Conservation (phyloP, 1,140 invertebrate genomes). For the Sycobia sp. region DNA sequence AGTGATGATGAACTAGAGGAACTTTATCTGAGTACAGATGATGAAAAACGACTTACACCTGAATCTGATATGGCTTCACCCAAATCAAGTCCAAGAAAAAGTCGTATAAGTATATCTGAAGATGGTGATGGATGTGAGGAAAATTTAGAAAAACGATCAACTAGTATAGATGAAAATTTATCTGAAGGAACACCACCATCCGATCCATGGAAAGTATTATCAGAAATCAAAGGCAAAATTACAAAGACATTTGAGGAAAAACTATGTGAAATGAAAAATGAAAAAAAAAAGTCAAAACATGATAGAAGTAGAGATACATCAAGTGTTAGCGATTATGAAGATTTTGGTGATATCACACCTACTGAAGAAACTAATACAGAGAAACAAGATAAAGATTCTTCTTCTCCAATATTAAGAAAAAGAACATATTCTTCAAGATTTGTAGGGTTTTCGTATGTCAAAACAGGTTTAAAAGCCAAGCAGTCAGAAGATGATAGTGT, state of each 20-base stretch:
- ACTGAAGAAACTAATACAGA: conserved; percentile 48
- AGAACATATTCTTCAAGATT: conserved; percentile 47
- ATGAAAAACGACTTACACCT: conserved; percentile 64
- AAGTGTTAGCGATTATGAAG: conserved; percentile 67
- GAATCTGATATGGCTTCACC: conserved; percentile 56
- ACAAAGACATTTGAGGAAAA: conserved; percentile 72
- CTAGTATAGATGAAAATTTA: conserved; percentile 55
- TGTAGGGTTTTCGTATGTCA: conserved; percentile 51
- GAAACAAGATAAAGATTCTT: conserved; percentile 44
- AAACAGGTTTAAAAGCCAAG: conserved; percentile 55
- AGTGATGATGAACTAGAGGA: conserved; percentile 75
- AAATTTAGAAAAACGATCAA: conserved; percentile 54
- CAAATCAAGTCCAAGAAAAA: conserved; percentile 46
- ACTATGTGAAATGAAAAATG: conserved; percentile 65
- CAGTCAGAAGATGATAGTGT: conserved; percentile 57
- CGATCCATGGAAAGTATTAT: conserved; percentile 65
- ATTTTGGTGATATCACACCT: conserved; percentile 54
- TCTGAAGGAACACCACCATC: conserved; percentile 60
- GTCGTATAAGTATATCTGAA: conserved; percentile 41
- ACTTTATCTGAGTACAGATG: conserved; percentile 66
- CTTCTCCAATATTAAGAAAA: conserved; percentile 35
- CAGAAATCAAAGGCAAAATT: conserved; percentile 66
- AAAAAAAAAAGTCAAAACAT: conserved; percentile 52
- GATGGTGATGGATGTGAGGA: conserved; percentile 42
- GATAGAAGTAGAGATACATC: conserved; percentile 61